phyloP scores from a whole-genome alignment of 2,113 vertebrate species.

The Upupa epops region DNA sequence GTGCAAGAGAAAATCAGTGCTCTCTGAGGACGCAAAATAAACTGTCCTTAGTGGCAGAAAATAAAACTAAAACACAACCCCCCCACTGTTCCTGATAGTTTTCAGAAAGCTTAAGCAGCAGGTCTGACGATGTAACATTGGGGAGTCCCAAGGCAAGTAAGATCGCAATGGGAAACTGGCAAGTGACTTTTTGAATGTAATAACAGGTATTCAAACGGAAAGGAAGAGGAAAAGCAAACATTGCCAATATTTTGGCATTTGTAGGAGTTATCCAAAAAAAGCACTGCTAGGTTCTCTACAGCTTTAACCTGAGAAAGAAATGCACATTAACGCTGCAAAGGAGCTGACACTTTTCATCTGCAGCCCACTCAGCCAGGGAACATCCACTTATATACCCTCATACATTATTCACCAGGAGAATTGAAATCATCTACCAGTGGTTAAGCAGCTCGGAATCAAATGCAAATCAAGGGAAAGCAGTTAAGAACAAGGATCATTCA shows the following conservation, averaged over 20 bases:
- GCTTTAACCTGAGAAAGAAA: constrained; percentile 49
- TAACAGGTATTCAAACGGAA: constrained; percentile 31
- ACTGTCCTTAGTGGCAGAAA: neutral
- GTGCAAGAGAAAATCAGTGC: neutral
- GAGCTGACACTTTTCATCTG: constrained; percentile 65
- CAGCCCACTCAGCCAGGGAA: constrained; percentile 62
- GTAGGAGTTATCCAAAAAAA: constrained; percentile 57
- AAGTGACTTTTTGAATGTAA: constrained; percentile 40
- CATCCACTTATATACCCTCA: constrained; percentile 59
- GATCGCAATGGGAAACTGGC: constrained; percentile 18
- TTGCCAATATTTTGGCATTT: constrained; percentile 61
- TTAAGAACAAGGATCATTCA: constrained; percentile 28
- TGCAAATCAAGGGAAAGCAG: constrained; percentile 38
- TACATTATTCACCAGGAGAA: constrained; percentile 63
- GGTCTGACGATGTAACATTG: neutral
- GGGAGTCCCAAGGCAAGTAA: constrained; percentile 5
- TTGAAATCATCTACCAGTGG: constrained; percentile 31
- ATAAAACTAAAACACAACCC: neutral
- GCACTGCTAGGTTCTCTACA: constrained; percentile 10
- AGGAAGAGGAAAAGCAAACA: constrained; percentile 19
- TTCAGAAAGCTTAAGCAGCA: neutral
- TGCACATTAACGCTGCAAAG: constrained; percentile 50
- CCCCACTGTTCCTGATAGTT: neutral
- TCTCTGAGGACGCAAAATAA: neutral
- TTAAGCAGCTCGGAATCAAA: constrained; percentile 40